These are phyloP conservation scores for Ahaetulla prasina DNA, from an alignment of 2,113 vertebrate genomes.

Conservation along the genomic window DNA sequence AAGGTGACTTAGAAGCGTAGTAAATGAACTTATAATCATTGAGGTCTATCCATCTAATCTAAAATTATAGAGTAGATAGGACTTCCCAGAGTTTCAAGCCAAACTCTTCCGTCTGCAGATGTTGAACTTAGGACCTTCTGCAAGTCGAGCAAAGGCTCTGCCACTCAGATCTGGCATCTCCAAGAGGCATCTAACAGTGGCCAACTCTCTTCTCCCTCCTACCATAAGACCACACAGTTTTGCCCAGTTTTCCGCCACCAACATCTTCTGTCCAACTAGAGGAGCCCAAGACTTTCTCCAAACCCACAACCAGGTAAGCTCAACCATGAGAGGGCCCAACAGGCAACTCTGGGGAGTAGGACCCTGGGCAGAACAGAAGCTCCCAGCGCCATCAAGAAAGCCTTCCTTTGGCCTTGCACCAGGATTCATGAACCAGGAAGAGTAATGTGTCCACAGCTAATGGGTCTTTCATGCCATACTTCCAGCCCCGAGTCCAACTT, in stretches of 20 bases:
- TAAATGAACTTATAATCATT: background rate
- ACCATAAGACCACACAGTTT: background rate
- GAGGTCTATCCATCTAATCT: background rate
- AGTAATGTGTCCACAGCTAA: background rate
- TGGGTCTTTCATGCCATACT: background rate
- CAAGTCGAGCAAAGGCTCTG: background rate
- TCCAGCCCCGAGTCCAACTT: constrained; percentile 14
- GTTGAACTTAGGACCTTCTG: background rate
- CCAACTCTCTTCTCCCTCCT: background rate
- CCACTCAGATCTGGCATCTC: background rate
- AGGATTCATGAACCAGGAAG: background rate
- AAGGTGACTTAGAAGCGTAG: background rate
- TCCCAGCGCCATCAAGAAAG: background rate
- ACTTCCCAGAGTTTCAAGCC: background rate
- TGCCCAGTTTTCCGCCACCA: background rate
- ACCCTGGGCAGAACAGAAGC: no score
- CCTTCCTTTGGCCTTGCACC: background rate
- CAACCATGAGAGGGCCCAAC: background rate
- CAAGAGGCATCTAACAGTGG: no score
- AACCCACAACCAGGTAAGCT: background rate
- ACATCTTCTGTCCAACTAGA: background rate
- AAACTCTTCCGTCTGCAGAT: background rate
- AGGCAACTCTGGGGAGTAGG: background rate
- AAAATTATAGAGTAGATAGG: background rate
- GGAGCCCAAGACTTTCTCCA: background rate